phyloP scores from a whole-genome alignment of 1,140 invertebrate species.

The Habropoda laboriosa region DNA sequence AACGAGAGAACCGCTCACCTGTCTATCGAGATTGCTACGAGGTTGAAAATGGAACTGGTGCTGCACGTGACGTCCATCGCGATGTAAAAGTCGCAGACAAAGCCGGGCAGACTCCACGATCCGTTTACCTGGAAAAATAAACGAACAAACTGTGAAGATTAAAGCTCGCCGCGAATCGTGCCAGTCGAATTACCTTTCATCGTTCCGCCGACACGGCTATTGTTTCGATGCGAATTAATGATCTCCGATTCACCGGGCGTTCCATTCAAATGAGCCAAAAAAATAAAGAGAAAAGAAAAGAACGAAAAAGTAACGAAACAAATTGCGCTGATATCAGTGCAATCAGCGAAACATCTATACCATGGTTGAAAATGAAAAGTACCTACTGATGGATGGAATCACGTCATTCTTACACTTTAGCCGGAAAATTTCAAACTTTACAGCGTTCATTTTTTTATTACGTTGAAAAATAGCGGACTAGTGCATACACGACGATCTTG shows the following conservation, averaged over 20 bases:
- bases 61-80: constrained; percentile 99
- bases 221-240: background rate
- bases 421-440: no score
- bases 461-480: no score
- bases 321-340: background rate
- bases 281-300: no score
- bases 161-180: background rate
- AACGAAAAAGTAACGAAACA: no score
- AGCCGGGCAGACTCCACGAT: constrained; percentile 92
- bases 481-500: no score
- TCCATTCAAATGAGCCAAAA: background rate
- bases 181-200: constrained; percentile 7
- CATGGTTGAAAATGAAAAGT: background rate
- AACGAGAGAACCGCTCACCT: constrained; percentile 87
- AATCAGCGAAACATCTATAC: background rate
- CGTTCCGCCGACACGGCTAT: background rate
- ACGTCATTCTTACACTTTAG: no score
- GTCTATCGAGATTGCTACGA: constrained; percentile 99
- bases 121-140: constrained; percentile 90
- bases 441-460: no score
- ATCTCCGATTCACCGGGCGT: background rate
- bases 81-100: constrained; percentile 99
- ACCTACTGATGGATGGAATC: no score
- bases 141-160: constrained; percentile 35
- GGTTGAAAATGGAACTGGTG: constrained; percentile 99